Evolutionary conservation across 2,888 invertebrate species (phyloP), one percentile per base, ranked within the genome.

Genomic region (Apamea sordens): DNA sequence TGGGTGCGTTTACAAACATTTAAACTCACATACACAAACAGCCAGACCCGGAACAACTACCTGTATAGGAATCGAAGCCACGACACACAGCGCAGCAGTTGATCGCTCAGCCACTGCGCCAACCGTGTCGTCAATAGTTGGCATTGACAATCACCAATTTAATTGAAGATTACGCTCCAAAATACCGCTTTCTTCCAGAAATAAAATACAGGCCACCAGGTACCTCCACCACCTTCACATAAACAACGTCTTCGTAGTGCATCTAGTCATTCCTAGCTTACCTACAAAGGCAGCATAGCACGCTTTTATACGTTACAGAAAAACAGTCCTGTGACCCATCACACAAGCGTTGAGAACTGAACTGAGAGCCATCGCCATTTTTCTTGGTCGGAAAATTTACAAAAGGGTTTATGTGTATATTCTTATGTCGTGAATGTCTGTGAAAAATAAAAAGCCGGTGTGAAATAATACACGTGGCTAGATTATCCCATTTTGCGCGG

Each of bases 401-500:
- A 63, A 53, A 50, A n/a, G 8, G 8, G 18, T 53, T 68, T 70
- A 47, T n/a, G n/a, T 63, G 24, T 56, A 56, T n/a, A n/a, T 44
- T 21, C 28, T 28, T 11, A 56, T 53, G 53, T 56, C 28, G 56
- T 72, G 47, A 47, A 68, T n/a, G 21, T 71, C 36, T 47, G 24
- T 28, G 32, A 36, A 56, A 79, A 70, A 70, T 65, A 80, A 36
- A 68, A 64, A 24, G 56, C 64, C n/a, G 15, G 1, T 72, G 56
- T 36, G 61, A 44, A 61, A 64, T 41, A 64, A 64, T 65, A 82
- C 44, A 59, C 41, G 28, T n/a, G 64, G 8, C 32, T 76, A 71
- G 65, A 67, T 73, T 50, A 59, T 82, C 28, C 67, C 50, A 24
- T 50, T 77, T 63, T 28, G 56, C 47, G 61, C 63, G 28, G 70